Conservation (phyloP, 2,797 vertebrate genomes). For the Mormyrus proboscirostris region DNA sequence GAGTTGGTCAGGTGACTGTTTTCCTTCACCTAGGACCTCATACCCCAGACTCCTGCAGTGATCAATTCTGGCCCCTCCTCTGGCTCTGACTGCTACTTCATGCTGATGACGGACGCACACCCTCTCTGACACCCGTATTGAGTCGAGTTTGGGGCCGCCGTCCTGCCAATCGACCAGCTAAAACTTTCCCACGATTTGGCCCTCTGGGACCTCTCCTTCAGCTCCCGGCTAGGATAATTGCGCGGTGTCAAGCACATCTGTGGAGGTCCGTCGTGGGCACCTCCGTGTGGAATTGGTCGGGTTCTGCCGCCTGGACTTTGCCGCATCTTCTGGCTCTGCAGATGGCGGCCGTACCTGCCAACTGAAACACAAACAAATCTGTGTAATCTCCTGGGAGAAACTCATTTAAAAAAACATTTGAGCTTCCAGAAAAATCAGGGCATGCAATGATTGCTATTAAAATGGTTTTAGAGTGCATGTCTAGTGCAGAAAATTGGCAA, state of each 20-base stretch:
- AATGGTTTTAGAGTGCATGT: not conserved
- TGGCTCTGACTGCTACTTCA: not conserved
- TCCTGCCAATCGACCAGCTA: not conserved
- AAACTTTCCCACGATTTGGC: not conserved
- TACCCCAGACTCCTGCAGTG: not conserved
- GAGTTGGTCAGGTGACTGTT: not conserved
- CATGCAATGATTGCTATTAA: not conserved
- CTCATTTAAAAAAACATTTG: not conserved
- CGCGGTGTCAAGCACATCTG: not conserved
- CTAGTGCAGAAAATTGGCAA: not conserved
- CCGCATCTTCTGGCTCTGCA: not conserved
- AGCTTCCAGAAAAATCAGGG: not conserved
- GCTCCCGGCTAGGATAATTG: not conserved
- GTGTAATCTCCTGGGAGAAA: not conserved
- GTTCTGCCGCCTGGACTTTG: not conserved
- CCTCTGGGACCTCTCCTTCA: not conserved
- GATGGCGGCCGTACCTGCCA: conserved; percentile 12
- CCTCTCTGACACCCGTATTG: conserved; percentile 3
- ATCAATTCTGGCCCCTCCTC: not conserved
- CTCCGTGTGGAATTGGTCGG: not conserved
- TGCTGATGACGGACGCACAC: not conserved
- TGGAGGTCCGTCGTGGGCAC: not conserved
- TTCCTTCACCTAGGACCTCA: not conserved
- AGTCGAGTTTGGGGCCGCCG: not conserved
- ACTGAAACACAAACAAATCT: conserved; percentile 6